A percentile compares a stretch with the other conserved stretches of the same genome.
These are phyloP conservation scores for Prostheceraeus crozeri DNA, from an alignment of 2,888 invertebrate genomes.

Conservation along the genomic window DNA sequence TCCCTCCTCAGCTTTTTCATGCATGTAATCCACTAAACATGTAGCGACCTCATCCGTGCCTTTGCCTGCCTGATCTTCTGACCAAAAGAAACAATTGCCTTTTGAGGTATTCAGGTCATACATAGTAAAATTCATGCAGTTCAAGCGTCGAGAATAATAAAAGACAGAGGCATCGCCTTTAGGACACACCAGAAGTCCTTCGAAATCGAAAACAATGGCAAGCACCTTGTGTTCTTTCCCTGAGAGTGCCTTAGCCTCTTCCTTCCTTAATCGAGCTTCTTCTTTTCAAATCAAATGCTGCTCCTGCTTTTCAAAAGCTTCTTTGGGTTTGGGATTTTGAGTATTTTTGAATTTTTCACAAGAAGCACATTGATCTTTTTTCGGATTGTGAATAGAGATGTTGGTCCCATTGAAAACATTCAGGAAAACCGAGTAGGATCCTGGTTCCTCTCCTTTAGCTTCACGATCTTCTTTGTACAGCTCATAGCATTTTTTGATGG, in stretches of 20 bases:
- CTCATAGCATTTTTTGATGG: too few relatives aligned
- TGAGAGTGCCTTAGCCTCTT: background rate
- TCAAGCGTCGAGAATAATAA: background rate
- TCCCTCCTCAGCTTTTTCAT: background rate
- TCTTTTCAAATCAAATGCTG: background rate
- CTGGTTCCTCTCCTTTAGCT: too few relatives aligned
- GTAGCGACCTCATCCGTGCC: background rate
- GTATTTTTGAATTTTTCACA: too few relatives aligned
- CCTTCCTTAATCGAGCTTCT: slow-evolving; percentile 2
- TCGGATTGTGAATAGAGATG: too few relatives aligned
- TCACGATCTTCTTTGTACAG: too few relatives aligned
- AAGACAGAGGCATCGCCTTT: slow-evolving; percentile 7
- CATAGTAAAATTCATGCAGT: slow-evolving; percentile 5
- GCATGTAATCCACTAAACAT: background rate
- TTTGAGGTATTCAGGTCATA: too few relatives aligned
- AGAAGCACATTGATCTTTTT: too few relatives aligned
- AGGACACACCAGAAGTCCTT: slow-evolving; percentile 5
- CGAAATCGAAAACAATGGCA: slow-evolving; percentile 7
- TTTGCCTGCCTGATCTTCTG: slow-evolving; percentile 4
- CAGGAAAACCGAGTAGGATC: too few relatives aligned
- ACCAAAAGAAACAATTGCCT: background rate
- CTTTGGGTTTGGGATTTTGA: background rate
- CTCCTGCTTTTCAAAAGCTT: background rate
- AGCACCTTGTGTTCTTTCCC: background rate
- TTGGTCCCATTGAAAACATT: too few relatives aligned